phyloP scores from a whole-genome alignment of 2,113 vertebrate species.

The Dromiciops gliroides region DNA sequence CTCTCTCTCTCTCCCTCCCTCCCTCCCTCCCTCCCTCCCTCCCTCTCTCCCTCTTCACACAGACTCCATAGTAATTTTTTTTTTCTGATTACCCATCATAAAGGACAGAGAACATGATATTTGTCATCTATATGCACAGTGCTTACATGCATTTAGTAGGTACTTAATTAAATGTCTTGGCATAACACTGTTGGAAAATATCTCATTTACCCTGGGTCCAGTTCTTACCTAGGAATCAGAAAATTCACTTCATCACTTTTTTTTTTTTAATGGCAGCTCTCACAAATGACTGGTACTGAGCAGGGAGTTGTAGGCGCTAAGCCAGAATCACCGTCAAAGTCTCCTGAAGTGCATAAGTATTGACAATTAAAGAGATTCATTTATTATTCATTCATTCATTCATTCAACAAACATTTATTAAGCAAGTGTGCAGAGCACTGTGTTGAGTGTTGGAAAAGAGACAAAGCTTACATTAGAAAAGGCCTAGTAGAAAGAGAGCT shows the following conservation, averaged over 20 bases:
- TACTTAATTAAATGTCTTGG: not conserved
- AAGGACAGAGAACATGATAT: not conserved
- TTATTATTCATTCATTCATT: not conserved
- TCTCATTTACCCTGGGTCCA: not conserved
- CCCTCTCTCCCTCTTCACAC: not conserved
- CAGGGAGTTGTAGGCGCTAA: not conserved
- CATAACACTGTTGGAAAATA: not conserved
- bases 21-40: too few species aligned
- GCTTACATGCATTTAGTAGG: not conserved
- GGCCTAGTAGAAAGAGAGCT: not conserved
- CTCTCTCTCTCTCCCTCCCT: too few species aligned
- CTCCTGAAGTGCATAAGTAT: not conserved
- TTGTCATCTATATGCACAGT: not conserved
- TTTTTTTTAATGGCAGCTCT: not conserved
- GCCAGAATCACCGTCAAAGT: not conserved
- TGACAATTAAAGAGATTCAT: conserved; percentile 35
- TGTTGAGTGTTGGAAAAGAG: not conserved
- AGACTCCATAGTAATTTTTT: not conserved
- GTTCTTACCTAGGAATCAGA: not conserved
- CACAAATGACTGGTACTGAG: not conserved
- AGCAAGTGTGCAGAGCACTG: not conserved
- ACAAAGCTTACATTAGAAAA: not conserved
- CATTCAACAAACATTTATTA: not conserved
- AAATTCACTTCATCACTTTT: not conserved
- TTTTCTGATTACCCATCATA: not conserved